Base-by-base conservation (phyloP, 2,113 vertebrate species). In the Pterocles orientalis region DNA sequence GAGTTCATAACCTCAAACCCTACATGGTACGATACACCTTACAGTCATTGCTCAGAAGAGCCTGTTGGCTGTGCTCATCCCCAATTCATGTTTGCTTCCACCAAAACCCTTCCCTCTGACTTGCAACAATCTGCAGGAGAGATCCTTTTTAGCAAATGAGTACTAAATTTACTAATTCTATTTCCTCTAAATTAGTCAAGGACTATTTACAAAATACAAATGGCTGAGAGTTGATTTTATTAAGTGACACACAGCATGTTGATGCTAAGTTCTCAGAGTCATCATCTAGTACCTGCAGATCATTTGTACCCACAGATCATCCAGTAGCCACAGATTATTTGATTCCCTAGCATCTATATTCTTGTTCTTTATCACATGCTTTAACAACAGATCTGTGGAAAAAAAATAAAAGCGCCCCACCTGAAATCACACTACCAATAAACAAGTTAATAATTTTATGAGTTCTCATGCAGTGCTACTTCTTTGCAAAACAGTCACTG, bases 1-100 rank as follows among this genome's bases (percentile, higher is more conserved):
- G 28, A 34, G 14, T 24, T 71, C 24, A 5, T 29, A 56, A 14
- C 16, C 17, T 16, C 31, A 62, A 21, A 10, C 7, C 4, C 3
- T 6, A 53, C 7, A 39, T 6, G 10, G 20, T 24, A 24, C 1
- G 1, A 54, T 5, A 20, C 1, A 28, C 12, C 47, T 70, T 13
- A 25, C 7, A 50, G 20, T 9, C 50, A n/a, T 7, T 51, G 66
- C 60, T 68, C 61, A 71, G 43, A 51, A 60, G 5, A 15, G 39
- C 12, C 58, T 23, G 7, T 7, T 41, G 20, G 29, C 33, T 45
- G 13, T 24, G 33, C 6, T 72, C 54, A 77, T 33, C 15, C 53
- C 15, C 41, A 43, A 0, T 29, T 54, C 81, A 89, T 29, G 33
- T 75, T 82, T 5, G 0, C 31, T 65, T 21, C 5, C 12, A 72